phyloP scores from a whole-genome alignment of 2,888 invertebrate species.

The Eupithecia dodoneata region DNA sequence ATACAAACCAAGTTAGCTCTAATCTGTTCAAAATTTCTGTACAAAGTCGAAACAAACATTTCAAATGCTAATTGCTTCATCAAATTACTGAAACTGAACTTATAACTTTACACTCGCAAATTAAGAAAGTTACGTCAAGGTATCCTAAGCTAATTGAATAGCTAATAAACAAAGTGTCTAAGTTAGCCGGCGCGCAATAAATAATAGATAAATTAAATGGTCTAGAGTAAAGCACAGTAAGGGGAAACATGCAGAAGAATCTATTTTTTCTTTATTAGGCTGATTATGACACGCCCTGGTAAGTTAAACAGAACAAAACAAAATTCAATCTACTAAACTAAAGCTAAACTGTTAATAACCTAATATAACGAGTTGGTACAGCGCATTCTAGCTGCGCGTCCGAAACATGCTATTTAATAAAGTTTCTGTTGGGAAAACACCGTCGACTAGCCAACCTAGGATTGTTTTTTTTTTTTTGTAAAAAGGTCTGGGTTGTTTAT shows the following conservation, averaged over 20 bases:
- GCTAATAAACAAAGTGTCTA: constrained; percentile 70
- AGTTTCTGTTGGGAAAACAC: too few relatives aligned
- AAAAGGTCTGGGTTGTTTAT: background rate
- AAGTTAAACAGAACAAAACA: too few relatives aligned
- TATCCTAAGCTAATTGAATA: constrained; percentile 67
- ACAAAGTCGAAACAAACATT: constrained; percentile 14
- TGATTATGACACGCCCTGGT: too few relatives aligned
- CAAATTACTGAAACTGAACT: constrained; percentile 26
- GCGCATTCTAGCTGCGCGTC: too few relatives aligned
- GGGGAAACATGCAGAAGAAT: background rate
- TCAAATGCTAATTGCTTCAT: constrained; percentile 27
- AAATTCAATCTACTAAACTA: too few relatives aligned
- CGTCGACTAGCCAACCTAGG: too few relatives aligned
- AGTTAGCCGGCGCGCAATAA: constrained; percentile 67
- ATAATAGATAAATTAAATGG: constrained; percentile 78
- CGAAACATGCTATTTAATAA: too few relatives aligned
- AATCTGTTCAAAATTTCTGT: constrained; percentile 19
- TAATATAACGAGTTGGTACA: too few relatives aligned
- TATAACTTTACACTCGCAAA: constrained; percentile 15
- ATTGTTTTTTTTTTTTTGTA: too few relatives aligned
- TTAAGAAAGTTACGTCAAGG: constrained; percentile 44
- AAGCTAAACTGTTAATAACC: too few relatives aligned
- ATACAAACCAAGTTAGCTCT: background rate
- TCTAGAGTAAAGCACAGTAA: constrained; percentile 42
- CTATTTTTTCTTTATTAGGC: background rate